Percentiles rank a stretch among this genome's conserved stretches.
These are phyloP conservation scores for Eublepharis macularius DNA, from an alignment of 2,113 vertebrate species.

Conservation along the genomic window DNA sequence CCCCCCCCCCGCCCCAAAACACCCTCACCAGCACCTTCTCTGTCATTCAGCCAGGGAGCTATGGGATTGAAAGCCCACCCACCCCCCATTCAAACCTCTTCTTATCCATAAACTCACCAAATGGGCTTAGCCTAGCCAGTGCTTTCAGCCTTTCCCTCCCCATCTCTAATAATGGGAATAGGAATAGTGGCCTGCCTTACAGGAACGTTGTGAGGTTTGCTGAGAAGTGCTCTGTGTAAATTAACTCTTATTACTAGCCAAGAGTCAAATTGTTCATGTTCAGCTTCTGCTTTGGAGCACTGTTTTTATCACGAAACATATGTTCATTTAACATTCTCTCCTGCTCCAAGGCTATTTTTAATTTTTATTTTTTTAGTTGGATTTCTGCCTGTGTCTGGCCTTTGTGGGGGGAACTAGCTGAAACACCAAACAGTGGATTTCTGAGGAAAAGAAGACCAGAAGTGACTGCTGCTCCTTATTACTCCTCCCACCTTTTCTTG, in stretches of 20 bases:
- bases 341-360: not conserved
- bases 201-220: too few relatives aligned
- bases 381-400: slow-evolving; percentile 4
- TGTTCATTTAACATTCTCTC: not conserved
- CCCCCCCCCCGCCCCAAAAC: too few relatives aligned
- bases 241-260: not conserved
- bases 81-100: too few relatives aligned
- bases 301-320: not conserved
- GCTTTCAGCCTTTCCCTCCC: too few relatives aligned
- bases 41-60: too few relatives aligned
- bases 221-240: not conserved
- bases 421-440: not conserved
- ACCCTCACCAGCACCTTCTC: too few relatives aligned
- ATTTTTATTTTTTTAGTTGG: not conserved
- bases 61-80: too few relatives aligned
- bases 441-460: not conserved
- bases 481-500: not conserved
- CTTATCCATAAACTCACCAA: too few relatives aligned
- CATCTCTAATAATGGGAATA: too few relatives aligned
- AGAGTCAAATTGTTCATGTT: too few relatives aligned
- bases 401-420: not conserved
- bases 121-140: too few relatives aligned
- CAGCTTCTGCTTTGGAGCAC: not conserved
- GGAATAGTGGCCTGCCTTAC: too few relatives aligned
- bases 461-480: not conserved